Evolutionary conservation across 2,888 invertebrate species (phyloP).

Genomic region (Electrophaes corylata): DNA sequence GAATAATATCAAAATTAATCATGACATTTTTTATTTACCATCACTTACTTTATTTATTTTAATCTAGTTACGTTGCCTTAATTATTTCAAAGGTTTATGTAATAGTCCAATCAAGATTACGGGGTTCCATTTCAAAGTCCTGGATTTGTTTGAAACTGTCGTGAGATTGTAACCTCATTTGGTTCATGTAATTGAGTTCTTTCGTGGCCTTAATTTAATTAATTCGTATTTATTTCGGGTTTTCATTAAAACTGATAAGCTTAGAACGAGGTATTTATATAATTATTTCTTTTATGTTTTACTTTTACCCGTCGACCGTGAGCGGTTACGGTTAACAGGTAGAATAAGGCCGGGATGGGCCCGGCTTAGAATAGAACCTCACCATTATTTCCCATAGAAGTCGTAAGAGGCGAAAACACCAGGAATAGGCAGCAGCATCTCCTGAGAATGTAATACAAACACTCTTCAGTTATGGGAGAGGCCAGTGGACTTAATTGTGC

Average conservation of each 20-base stretch:
- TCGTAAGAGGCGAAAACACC: too few relatives aligned
- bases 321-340: too few relatives aligned
- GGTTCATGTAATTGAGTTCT: conserved; percentile 17
- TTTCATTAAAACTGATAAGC: background rate
- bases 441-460: too few relatives aligned
- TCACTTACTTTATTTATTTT: conserved; percentile 52
- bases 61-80: conserved; percentile 55
- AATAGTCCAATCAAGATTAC: conserved; percentile 63
- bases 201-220: conserved; percentile 15
- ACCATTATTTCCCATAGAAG: too few relatives aligned
- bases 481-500: too few relatives aligned
- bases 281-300: too few relatives aligned
- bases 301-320: too few relatives aligned
- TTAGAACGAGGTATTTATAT: too few relatives aligned
- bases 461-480: too few relatives aligned
- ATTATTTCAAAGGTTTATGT: conserved; percentile 62
- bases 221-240: background rate
- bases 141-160: conserved; percentile 19
- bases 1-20: conserved; percentile 40
- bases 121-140: conserved; percentile 19
- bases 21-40: conserved; percentile 43
- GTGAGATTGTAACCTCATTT: conserved; percentile 15
- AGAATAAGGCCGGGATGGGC: too few relatives aligned
- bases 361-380: too few relatives aligned
- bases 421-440: too few relatives aligned